Percentiles rank a stretch among this genome's conserved stretches.
Conservation (phyloP, 1,140 invertebrate species). For the Drosophila sp. region DNA sequence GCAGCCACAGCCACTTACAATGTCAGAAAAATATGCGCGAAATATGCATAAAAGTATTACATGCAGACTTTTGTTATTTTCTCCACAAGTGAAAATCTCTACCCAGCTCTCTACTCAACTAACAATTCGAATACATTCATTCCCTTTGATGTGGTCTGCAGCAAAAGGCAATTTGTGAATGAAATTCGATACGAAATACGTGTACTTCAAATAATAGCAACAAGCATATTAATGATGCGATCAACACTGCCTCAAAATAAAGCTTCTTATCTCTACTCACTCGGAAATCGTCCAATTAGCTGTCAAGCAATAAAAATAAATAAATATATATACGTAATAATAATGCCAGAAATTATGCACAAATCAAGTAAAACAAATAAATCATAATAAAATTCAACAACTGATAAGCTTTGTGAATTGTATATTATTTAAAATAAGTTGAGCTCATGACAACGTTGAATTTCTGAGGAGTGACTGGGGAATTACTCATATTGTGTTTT, state of each 20-base stretch:
- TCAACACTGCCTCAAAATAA: neutral
- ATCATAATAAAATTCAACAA: neutral
- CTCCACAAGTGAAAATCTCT: conserved; percentile 15
- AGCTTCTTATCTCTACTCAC: neutral
- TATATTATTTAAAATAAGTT: neutral
- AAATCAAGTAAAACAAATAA: neutral
- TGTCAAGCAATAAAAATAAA: conserved; percentile 9
- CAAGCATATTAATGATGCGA: neutral
- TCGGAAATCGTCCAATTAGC: conserved; percentile 11
- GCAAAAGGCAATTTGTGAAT: neutral
- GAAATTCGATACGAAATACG: conserved; percentile 7
- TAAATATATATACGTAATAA: neutral
- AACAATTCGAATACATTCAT: conserved; percentile 23
- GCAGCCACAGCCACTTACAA: conserved; percentile 80
- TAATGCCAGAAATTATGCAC: neutral
- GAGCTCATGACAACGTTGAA: neutral
- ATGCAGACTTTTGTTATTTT: conserved; percentile 70
- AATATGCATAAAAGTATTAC: conserved; percentile 83
- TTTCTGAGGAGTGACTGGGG: too few relatives aligned
- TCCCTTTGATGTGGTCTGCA: conserved; percentile 21
- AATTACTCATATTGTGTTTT: too few relatives aligned
- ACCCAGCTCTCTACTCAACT: conserved; percentile 20
- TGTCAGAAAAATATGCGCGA: conserved; percentile 81
- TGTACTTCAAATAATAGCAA: conserved; percentile 6
- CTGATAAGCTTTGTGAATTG: neutral